phyloP scores from a whole-genome alignment of 2,113 vertebrate species.

The Salvelinus fontinalis region DNA sequence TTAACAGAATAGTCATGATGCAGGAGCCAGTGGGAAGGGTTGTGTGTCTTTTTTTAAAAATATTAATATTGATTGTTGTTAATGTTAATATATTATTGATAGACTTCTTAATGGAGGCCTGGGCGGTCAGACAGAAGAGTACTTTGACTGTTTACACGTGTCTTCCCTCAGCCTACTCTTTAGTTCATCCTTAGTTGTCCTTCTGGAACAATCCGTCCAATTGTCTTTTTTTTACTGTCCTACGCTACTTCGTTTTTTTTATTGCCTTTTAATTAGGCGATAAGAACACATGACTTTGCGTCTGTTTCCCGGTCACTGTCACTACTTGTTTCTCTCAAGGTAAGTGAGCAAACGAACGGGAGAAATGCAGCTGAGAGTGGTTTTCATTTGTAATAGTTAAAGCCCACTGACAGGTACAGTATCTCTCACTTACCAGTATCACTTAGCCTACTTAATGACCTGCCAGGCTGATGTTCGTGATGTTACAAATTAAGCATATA shows the following conservation, averaged over 20 bases:
- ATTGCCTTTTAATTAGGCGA: constrained; percentile 31
- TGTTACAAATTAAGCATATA: no score
- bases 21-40: neutral
- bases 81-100: constrained; percentile 34
- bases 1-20: no score
- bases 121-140: neutral
- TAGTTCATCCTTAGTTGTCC: neutral
- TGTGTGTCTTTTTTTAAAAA: constrained; percentile 29
- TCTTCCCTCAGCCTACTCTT: neutral
- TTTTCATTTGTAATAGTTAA: constrained; percentile 38
- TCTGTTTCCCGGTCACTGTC: constrained; percentile 11
- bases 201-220: constrained; percentile 22
- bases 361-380: constrained; percentile 14
- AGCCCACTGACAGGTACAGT: constrained; percentile 25
- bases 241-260: constrained; percentile 34
- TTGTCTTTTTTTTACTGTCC: constrained; percentile 8
- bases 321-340: constrained; percentile 7
- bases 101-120: constrained; percentile 6
- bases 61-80: constrained; percentile 27
- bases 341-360: constrained; percentile 20
- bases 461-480: neutral
- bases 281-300: constrained; percentile 31
- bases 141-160: neutral
- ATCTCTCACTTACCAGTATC: constrained; percentile 29
- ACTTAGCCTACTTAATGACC: constrained; percentile 26